Evolutionary conservation across 2,113 vertebrate genomes (phyloP).

Genomic region (Boulengeromyrus knoepffleri): DNA sequence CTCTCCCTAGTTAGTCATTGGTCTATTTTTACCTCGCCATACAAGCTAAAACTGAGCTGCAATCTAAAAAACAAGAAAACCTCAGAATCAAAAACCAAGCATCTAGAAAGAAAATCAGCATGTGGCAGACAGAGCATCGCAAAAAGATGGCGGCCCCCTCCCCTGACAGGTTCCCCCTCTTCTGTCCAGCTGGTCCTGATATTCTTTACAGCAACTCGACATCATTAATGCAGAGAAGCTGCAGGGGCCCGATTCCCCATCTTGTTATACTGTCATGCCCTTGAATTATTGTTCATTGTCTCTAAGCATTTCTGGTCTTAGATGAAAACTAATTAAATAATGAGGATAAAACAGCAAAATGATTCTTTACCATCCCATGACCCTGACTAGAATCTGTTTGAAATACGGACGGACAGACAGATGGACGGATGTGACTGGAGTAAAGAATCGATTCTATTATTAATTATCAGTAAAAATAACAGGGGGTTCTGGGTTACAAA

Average conservation of each 20-base stretch:
- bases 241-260: not conserved
- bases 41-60: not conserved
- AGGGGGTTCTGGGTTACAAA: not conserved
- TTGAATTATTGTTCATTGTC: not conserved
- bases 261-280: not conserved
- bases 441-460: not conserved
- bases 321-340: not conserved
- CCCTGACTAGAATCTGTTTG: not conserved
- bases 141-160: not conserved
- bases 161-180: not conserved
- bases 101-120: not conserved
- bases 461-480: not conserved
- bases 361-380: not conserved
- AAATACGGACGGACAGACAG: not conserved
- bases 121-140: not conserved
- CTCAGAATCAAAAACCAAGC: not conserved
- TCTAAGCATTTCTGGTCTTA: not conserved
- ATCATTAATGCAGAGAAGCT: not conserved
- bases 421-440: not conserved
- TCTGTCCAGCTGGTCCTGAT: not conserved
- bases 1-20: not conserved
- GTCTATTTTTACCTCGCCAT: not conserved
- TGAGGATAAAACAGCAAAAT: not conserved
- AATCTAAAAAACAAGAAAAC: not conserved
- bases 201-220: not conserved